These are phyloP conservation scores for Drosophila jambulina DNA, from an alignment of 1,140 invertebrate species.

Conservation along the genomic window DNA sequence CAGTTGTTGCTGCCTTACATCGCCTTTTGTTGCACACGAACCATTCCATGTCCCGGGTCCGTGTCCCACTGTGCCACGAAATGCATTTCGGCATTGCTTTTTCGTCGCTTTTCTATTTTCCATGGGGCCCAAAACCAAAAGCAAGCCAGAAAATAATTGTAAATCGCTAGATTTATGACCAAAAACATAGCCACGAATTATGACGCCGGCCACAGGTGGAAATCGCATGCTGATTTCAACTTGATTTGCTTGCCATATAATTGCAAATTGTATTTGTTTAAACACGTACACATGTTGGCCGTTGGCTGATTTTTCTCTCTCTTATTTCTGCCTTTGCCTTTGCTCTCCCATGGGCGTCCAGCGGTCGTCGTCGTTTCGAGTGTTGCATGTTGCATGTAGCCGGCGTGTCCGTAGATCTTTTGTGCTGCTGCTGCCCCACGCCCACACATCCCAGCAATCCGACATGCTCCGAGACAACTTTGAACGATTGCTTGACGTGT, in stretches of 20 bases:
- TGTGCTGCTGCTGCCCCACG: slow-evolving; percentile 46
- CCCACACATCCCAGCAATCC: slow-evolving; percentile 42
- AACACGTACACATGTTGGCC: slow-evolving; percentile 62
- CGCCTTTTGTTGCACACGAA: slow-evolving; percentile 62
- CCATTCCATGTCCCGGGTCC: slow-evolving; percentile 46
- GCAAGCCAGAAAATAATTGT: slow-evolving; percentile 71
- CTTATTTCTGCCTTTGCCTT: slow-evolving; percentile 3
- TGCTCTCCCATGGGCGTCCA: slow-evolving; percentile 47
- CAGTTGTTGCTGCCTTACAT: slow-evolving; percentile 44
- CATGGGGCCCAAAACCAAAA: slow-evolving; percentile 8
- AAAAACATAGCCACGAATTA: slow-evolving; percentile 80
- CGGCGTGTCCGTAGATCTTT: slow-evolving; percentile 54
- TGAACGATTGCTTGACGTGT: slow-evolving; percentile 65
- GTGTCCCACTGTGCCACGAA: slow-evolving; percentile 78
- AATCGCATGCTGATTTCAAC: slow-evolving; percentile 81
- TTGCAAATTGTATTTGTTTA: slow-evolving; percentile 83
- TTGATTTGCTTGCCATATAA: slow-evolving; percentile 82
- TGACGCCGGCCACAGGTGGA: slow-evolving; percentile 81
- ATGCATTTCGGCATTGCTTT: slow-evolving; percentile 61
- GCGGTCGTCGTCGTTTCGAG: slow-evolving; percentile 16
- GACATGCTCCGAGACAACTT: slow-evolving; percentile 40
- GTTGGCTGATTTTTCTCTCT: slow-evolving; percentile 21
- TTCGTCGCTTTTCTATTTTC: slow-evolving; percentile 32
- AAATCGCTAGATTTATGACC: slow-evolving; percentile 82
- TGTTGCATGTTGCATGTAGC: slow-evolving; percentile 75